Evolutionary conservation across 2,797 vertebrate species (phyloP).

Genomic region (Sebastes itinus): DNA sequence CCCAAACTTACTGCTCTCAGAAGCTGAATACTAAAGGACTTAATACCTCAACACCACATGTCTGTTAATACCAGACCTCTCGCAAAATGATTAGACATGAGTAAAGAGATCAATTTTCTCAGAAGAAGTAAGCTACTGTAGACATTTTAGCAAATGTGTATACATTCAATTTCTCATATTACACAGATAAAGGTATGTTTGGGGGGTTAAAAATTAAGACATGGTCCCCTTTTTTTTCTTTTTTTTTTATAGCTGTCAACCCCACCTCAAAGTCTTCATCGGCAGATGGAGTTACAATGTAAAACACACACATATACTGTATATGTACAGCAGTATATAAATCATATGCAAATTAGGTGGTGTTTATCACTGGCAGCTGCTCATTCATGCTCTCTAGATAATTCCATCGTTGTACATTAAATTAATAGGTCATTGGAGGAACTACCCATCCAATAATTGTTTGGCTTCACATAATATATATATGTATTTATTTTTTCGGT

Average conservation of each 20-base stretch:
- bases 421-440: not conserved
- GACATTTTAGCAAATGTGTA: not conserved
- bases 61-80: not conserved
- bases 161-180: not conserved
- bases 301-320: not conserved
- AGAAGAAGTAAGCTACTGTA: not conserved
- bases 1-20: not conserved
- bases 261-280: not conserved
- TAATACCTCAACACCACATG: not conserved
- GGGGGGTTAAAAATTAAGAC: not conserved
- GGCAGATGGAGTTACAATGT: not conserved
- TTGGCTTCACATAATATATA: not conserved
- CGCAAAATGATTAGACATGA: not conserved
- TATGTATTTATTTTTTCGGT: not conserved
- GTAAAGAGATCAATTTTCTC: slow-evolving; percentile 3
- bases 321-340: too few species aligned
- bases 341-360: not conserved
- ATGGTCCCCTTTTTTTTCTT: not conserved
- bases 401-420: not conserved
- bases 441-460: not conserved
- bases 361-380: not conserved
- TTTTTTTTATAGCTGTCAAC: not conserved
- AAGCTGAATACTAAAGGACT: not conserved
- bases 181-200: not conserved
- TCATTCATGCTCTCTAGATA: not conserved